Evolutionary conservation across 2,113 vertebrate genomes (phyloP).

Genomic region (Cricetomys ansorgei): DNA sequence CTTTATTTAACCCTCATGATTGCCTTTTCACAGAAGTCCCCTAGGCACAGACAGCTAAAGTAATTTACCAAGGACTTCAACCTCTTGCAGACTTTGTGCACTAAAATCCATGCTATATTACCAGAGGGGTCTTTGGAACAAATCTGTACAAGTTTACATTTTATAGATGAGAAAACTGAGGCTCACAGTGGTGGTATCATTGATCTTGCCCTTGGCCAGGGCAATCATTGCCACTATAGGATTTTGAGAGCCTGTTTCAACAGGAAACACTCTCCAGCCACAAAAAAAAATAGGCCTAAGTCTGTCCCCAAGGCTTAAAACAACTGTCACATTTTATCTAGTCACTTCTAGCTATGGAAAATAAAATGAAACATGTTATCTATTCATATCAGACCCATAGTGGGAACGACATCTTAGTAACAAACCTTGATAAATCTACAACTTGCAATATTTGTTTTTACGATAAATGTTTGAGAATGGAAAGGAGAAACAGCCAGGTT

Average conservation of each 20-base stretch:
- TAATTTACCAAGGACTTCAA: background rate
- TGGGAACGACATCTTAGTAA: conserved; percentile 45
- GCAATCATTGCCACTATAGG: background rate
- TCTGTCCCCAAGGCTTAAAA: conserved; percentile 13
- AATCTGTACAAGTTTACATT: background rate
- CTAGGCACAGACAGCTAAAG: background rate
- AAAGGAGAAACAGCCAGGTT: conserved; percentile 24
- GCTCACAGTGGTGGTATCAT: background rate
- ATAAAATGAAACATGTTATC: conserved; percentile 13
- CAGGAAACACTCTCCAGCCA: background rate
- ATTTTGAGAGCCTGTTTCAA: background rate
- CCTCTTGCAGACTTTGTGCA: background rate
- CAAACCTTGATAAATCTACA: conserved; percentile 53
- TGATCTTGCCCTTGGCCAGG: background rate
- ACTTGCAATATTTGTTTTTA: conserved; percentile 34
- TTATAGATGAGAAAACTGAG: conserved; percentile 36
- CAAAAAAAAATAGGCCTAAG: background rate
- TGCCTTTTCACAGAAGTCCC: background rate
- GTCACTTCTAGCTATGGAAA: conserved; percentile 30
- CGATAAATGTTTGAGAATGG: background rate
- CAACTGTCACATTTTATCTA: conserved; percentile 31
- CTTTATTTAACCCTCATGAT: background rate
- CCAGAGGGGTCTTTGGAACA: background rate
- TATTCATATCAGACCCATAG: conserved; percentile 48
- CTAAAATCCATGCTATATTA: background rate